Percentiles rank a stretch among this genome's conserved stretches.
Evolutionary conservation across 2,797 vertebrate genomes (phyloP).

Genomic region (Catamblyrhynchus diadema): DNA sequence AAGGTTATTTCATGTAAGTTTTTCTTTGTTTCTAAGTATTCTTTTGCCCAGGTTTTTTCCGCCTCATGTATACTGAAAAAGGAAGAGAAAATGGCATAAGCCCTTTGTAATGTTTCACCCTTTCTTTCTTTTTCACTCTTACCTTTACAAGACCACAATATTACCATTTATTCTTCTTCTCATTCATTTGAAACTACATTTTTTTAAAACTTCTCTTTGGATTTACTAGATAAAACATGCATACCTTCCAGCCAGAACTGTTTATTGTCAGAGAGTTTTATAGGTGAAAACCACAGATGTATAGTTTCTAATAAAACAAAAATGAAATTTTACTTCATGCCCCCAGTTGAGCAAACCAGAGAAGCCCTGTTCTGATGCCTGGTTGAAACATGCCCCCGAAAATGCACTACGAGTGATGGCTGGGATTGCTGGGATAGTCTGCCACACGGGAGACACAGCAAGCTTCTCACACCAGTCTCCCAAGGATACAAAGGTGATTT

Average conservation of each 20-base stretch:
- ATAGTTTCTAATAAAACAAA: background rate
- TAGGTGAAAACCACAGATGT: background rate
- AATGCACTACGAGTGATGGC: rapidly evolving
- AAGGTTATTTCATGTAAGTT: background rate
- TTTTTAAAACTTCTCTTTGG: background rate
- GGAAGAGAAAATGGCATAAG: background rate
- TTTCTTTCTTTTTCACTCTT: background rate
- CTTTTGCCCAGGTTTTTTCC: background rate
- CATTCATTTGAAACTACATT: background rate
- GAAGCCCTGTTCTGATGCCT: background rate
- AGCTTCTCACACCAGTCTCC: background rate
- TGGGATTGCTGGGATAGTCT: background rate
- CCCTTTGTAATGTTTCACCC: background rate
- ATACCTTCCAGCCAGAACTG: background rate
- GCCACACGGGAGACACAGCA: background rate
- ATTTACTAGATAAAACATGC: background rate
- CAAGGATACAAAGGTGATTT: background rate
- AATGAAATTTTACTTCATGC: background rate
- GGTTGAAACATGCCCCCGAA: rapidly evolving
- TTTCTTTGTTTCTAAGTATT: background rate
- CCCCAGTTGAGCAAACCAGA: background rate
- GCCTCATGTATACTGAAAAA: background rate
- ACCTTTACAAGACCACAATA: background rate
- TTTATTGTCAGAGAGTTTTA: background rate
- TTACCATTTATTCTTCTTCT: background rate